Base-by-base conservation (phyloP, 2,797 vertebrate genomes). In the Acrossocheilus wenchowensis region DNA sequence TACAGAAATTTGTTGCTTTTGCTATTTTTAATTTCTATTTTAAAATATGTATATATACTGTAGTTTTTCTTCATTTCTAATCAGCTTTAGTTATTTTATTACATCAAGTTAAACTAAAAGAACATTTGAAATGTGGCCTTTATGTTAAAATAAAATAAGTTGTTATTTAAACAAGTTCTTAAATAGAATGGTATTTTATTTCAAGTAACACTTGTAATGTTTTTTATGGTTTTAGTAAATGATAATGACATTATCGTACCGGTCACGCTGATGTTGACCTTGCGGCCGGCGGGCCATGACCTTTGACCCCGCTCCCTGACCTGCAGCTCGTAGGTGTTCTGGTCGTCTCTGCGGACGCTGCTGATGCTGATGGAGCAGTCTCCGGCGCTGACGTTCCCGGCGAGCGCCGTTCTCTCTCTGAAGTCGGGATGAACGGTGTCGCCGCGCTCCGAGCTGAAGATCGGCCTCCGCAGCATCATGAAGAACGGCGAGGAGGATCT, bases 291-390 rank as follows among this genome's bases (percentile, higher is more conserved):
- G 10, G 91, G 93, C 92, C 95, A 95, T 15, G 82, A 82, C 4
- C 93, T 92, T 1, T 74, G 78, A 64, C 86, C 92, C 0, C 50
- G 84, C 41, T 83, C 92, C 88, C 94, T 96, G 71, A 96, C 90
- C 83, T 94, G 80, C 1, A 96, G 82, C 57, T 96, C 94, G 79
- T 95, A 96, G 19, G 23, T 15, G 68, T 73, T 86, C 0, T 92
- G 85, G 73, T 97, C 84, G 73, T 97, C 84, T 10, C 5, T 83
- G 1, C 72, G 91, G 78, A 96, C 85, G 11, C 83, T 82, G 21
- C 91, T 89, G 0, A 97, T 92, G 91, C 87, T 94, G 88, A 97
- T 79, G 0, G 95, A 95, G 83, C 96, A 97, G 91, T 97, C 95
- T 21, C 96, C 96, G 1, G 89, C 81, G 26, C 86, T 45, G 0